These are phyloP conservation scores for Melolontha melolontha DNA, from an alignment of 2,888 invertebrate species.

Conservation along the genomic window DNA sequence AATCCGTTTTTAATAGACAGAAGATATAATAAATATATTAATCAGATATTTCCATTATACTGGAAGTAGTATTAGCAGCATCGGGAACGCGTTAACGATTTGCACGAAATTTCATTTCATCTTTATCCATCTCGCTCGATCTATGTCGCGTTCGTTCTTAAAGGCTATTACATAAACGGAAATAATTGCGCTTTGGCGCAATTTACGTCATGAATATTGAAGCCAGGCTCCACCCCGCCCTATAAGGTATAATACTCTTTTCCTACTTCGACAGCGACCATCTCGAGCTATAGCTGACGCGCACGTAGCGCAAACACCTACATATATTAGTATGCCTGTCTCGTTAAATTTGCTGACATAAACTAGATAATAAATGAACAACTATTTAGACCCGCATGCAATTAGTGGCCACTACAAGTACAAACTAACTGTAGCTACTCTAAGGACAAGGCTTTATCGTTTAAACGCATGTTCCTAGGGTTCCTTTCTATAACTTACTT, in stretches of 20 bases:
- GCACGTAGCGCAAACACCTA: constrained; percentile 17
- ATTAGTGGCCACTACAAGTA: no score
- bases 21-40: constrained; percentile 21
- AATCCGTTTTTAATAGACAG: constrained; percentile 15
- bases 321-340: constrained; percentile 5
- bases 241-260: constrained; percentile 23
- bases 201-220: constrained; percentile 39
- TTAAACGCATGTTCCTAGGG: no score
- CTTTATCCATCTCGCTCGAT: constrained; percentile 37
- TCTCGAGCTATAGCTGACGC: constrained; percentile 16
- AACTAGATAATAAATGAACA: no score
- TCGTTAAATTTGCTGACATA: background rate
- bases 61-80: constrained; percentile 10
- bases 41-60: constrained; percentile 28
- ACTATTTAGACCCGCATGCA: no score
- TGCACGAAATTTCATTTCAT: constrained; percentile 36
- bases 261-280: constrained; percentile 27
- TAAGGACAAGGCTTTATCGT: no score
- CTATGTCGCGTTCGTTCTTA: constrained; percentile 25
- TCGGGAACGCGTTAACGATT: constrained; percentile 29
- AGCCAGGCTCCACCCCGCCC: constrained; percentile 27
- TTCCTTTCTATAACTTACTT: no score
- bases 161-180: constrained; percentile 38
- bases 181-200: constrained; percentile 39
- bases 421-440: no score